Evolutionary conservation across 1,140 invertebrate genomes (phyloP), one percentile per base, ranked within the genome.

Genomic region (Babylonia areolata): DNA sequence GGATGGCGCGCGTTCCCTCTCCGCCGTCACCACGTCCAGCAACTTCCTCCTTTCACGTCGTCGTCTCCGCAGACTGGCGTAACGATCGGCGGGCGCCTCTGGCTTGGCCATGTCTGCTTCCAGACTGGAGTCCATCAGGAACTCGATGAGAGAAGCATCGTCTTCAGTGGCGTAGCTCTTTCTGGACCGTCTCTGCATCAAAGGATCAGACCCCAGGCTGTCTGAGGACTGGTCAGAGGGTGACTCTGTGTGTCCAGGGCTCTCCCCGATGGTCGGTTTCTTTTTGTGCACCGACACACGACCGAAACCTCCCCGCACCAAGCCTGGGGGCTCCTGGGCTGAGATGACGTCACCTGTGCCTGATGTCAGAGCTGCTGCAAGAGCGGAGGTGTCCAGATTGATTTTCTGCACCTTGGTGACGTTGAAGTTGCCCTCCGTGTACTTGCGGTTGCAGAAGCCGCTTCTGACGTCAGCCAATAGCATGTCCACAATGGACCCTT

Each of bases 391-490:
- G 69, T 88, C 90, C 9, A 93, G 87, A 54, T 85, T 91, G 17
- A 93, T 89, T 84, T 93, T 93, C n/a, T 91, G 89, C 1, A 92
- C 90, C 87, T 90, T 93, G 28, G 87, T 91, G 5, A 93, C 89
- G n/a, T 91, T 91, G 86, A 93, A 92, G 54, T 87, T 92, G 20
- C 92, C 92, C 17, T 85, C 58, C 20, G 5, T 88, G 82, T 89
- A 89, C 40, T 91, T 92, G 64, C 88, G 85, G 69, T 87, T 91
- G 17, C 88, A 89, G 78, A 92, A 93, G 51, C 93, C 93, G 80
- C 89, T 92, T 39, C 92, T 77, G 40, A 93, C 91, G 80, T 93
- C 92, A 23, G 92, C 93, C 39, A 93, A 81, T 37, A 93, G 85
- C 89, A 91, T 88, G 75, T 93, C 93, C 6, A 93, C 91, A 39